phyloP scores from a whole-genome alignment of 92 coral and sea anemone genomes.

The Siderastrea radians region DNA sequence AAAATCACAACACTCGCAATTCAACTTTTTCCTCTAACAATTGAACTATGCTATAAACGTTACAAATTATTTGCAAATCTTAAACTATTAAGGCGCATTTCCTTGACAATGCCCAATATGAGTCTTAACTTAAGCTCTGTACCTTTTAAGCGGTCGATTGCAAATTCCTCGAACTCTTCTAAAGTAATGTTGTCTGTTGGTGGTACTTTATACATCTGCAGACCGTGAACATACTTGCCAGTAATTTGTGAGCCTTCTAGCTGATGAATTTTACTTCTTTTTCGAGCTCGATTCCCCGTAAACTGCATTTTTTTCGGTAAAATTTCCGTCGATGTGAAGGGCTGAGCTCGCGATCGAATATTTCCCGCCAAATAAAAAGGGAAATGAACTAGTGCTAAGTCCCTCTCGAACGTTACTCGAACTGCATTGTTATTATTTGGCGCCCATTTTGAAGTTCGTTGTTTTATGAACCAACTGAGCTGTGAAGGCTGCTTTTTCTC shows the following conservation, averaged over 20 bases:
- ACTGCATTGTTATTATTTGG: slow-evolving; percentile 46
- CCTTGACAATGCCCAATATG: no score
- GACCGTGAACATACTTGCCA: slow-evolving; percentile 69
- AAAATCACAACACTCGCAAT: no score
- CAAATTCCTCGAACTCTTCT: slow-evolving; percentile 96
- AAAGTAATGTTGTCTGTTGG: slow-evolving; percentile 92
- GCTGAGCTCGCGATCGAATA: neutral
- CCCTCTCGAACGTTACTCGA: neutral
- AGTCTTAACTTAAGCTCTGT: neutral
- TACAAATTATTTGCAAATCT: no score
- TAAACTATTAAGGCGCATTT: no score
- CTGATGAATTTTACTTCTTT: slow-evolving; percentile 18
- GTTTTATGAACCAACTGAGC: neutral
- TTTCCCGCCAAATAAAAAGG: slow-evolving; percentile 44
- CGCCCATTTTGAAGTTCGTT: slow-evolving; percentile 67
- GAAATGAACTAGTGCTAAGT: neutral
- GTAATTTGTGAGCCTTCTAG: slow-evolving; percentile 33
- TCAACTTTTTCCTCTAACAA: no score
- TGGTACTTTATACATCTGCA: slow-evolving; percentile 93
- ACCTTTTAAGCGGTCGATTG: slow-evolving; percentile 96
- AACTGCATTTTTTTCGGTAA: slow-evolving; percentile 52
- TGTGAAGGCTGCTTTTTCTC: no score
- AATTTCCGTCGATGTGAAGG: neutral
- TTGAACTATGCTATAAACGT: neutral
- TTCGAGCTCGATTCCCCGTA: slow-evolving; percentile 2